phyloP scores from a whole-genome alignment of 2,113 vertebrate species.

The Microtus richardsoni region DNA sequence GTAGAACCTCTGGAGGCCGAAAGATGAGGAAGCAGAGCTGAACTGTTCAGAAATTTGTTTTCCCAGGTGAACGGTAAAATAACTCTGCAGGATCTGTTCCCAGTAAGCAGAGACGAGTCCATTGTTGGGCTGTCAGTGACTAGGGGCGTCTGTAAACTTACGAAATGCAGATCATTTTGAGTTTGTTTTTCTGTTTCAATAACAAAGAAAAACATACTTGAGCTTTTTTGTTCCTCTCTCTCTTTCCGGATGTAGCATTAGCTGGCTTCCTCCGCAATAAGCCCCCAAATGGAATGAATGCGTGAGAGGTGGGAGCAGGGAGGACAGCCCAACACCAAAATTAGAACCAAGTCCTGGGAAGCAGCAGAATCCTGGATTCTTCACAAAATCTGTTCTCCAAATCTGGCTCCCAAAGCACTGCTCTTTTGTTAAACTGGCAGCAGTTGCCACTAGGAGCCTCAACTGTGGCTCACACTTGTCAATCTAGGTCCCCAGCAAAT shows the following conservation, averaged over 20 bases:
- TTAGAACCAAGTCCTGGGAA: slow-evolving; percentile 71
- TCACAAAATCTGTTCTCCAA: slow-evolving; percentile 72
- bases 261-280: slow-evolving; percentile 73
- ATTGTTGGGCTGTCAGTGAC: not conserved
- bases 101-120: not conserved
- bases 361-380: slow-evolving; percentile 66
- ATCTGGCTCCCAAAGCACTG: slow-evolving; percentile 68
- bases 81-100: not conserved
- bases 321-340: slow-evolving; percentile 73
- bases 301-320: slow-evolving; percentile 60
- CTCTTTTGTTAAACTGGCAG: slow-evolving; percentile 77
- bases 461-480: slow-evolving; percentile 22
- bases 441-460: slow-evolving; percentile 8
- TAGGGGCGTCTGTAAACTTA: slow-evolving; percentile 22
- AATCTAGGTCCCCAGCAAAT: not conserved
- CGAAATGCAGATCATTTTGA: slow-evolving; percentile 54
- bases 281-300: slow-evolving; percentile 72
- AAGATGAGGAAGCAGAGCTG: not conserved
- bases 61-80: not conserved
- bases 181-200: slow-evolving; percentile 63
- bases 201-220: slow-evolving; percentile 54
- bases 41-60: not conserved
- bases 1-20: not conserved
- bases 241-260: slow-evolving; percentile 50
- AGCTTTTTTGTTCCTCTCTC: not conserved